A percentile compares a stretch with the other conserved stretches of the same genome.
These are phyloP conservation scores for Scaptodrosophila lebanonensis DNA, from an alignment of 1,140 invertebrate genomes.

Conservation along the genomic window DNA sequence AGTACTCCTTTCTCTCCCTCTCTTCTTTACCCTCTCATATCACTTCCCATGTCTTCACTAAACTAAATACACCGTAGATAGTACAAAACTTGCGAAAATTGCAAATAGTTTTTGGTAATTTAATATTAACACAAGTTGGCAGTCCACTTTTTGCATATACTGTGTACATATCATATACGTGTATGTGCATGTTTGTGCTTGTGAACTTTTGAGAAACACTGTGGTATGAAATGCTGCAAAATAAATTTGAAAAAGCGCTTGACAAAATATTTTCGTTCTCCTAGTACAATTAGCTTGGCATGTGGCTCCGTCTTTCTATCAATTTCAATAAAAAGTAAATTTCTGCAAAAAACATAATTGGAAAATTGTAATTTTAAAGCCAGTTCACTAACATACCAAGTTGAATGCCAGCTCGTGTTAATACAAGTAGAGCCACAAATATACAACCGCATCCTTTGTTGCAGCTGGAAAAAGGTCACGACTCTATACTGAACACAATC, in stretches of 20 bases:
- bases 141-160: slow-evolving; percentile 28
- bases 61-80: slow-evolving; percentile 29
- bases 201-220: slow-evolving; percentile 24
- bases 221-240: slow-evolving; percentile 28
- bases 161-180: slow-evolving; percentile 6
- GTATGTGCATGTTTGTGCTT: slow-evolving; percentile 18
- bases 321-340: slow-evolving; percentile 18
- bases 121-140: slow-evolving; percentile 54
- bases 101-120: slow-evolving; percentile 57
- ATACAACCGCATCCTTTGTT: no score
- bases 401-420: no score
- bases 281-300: slow-evolving; percentile 44
- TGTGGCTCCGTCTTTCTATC: slow-evolving; percentile 20
- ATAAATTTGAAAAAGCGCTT: slow-evolving; percentile 36
- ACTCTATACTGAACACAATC: no score
- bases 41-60: no score
- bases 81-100: slow-evolving; percentile 50
- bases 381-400: no score
- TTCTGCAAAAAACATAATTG: no score
- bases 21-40: no score
- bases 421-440: no score
- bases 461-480: no score
- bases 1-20: no score
- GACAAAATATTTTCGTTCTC: slow-evolving; percentile 37
- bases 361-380: no score